Conservation (phyloP, 1,140 invertebrate species). For the Mercenaria mercenaria region DNA sequence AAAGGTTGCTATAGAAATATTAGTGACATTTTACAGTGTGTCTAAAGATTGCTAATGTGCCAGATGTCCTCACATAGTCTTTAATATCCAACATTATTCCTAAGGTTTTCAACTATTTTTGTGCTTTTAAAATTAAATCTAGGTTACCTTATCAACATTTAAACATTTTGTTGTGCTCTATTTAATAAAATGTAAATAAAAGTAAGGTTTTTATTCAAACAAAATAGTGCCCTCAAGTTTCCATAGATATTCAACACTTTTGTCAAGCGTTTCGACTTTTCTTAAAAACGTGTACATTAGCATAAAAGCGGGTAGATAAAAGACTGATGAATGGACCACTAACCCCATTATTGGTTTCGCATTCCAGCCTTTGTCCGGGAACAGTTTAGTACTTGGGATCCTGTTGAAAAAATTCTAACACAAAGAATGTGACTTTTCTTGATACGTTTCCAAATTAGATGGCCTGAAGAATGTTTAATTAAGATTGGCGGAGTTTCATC, state of each 20-base stretch:
- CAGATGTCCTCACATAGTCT: too few relatives aligned
- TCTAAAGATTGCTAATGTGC: not conserved
- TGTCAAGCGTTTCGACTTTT: too few relatives aligned
- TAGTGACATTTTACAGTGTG: not conserved
- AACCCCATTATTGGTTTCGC: not conserved
- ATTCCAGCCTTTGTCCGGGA: not conserved
- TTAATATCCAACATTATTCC: too few relatives aligned
- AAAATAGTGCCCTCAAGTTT: not conserved
- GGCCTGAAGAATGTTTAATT: not conserved
- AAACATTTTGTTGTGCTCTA: too few relatives aligned
- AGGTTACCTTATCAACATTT: too few relatives aligned
- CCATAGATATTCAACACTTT: not conserved
- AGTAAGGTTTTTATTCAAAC: too few relatives aligned
- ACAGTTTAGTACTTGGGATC: not conserved
- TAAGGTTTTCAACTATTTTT: too few relatives aligned
- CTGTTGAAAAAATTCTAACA: not conserved
- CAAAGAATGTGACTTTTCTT: slow-evolving; percentile 20
- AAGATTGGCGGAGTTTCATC: not conserved
- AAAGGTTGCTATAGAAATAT: not conserved
- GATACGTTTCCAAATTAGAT: slow-evolving; percentile 21
- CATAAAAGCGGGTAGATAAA: slow-evolving; percentile 6
- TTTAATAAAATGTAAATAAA: too few relatives aligned
- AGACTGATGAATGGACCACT: not conserved
- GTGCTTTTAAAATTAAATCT: too few relatives aligned
- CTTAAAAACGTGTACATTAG: slow-evolving; percentile 7